Evolutionary conservation across 2,797 vertebrate species (phyloP).

Genomic region (Melanotaenia parkinsoni): DNA sequence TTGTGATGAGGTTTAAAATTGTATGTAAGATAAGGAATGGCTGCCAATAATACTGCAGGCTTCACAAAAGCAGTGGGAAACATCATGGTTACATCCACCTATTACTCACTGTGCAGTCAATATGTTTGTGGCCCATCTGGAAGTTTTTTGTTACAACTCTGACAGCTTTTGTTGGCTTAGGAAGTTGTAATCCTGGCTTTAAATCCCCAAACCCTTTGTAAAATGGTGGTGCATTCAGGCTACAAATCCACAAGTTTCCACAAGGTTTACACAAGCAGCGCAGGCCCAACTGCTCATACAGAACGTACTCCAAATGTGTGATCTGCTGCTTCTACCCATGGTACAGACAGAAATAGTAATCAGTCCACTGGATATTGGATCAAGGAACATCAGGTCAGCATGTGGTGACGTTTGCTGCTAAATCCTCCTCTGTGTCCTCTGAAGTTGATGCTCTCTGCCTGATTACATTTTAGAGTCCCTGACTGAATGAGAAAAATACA

Average conservation of each 20-base stretch:
- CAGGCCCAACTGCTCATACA: conserved; percentile 9
- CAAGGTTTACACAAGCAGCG: conserved; percentile 21
- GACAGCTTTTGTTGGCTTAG: conserved; percentile 22
- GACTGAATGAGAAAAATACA: not conserved
- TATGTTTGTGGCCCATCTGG: not conserved
- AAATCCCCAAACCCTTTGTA: conserved; percentile 43
- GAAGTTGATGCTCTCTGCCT: conserved; percentile 9
- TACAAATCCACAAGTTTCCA: conserved; percentile 58
- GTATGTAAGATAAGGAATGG: not conserved
- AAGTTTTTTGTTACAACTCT: conserved; percentile 21
- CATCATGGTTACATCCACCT: no score
- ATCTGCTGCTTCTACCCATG: conserved; percentile 11
- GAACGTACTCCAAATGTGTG: conserved; percentile 9
- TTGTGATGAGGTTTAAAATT: not conserved
- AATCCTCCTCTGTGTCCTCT: not conserved
- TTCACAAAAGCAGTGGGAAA: no score
- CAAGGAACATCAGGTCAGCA: conserved; percentile 45
- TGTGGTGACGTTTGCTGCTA: conserved; percentile 11
- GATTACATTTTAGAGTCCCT: conserved; percentile 4
- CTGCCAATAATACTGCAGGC: no score
- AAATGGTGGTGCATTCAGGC: conserved; percentile 39
- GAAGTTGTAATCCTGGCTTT: conserved; percentile 36
- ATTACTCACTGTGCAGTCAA: no score
- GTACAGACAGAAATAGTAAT: conserved; percentile 42
- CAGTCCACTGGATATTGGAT: conserved; percentile 27